phyloP scores from a whole-genome alignment of 1,140 invertebrate species.

The Steinernema khuongi region DNA sequence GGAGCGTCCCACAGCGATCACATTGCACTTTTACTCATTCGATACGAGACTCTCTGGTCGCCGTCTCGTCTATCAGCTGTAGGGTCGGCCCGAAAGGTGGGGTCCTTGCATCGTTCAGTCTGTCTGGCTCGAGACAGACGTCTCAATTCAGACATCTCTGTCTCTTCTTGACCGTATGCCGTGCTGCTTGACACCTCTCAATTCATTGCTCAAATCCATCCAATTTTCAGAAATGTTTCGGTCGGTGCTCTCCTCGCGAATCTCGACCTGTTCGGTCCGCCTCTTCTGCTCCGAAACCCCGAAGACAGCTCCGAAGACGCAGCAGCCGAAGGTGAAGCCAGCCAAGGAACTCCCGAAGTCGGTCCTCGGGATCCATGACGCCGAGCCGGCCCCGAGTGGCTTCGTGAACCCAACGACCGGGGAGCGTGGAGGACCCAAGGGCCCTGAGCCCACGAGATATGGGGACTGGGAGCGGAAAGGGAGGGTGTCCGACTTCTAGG shows the following conservation, averaged over 20 bases:
- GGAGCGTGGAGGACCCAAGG: constrained; percentile 84
- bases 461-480: constrained; percentile 99
- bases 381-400: neutral
- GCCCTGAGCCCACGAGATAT: constrained; percentile 95
- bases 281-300: neutral
- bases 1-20: no score
- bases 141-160: no score
- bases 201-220: neutral
- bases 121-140: no score
- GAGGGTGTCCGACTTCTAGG: constrained; percentile 85
- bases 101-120: no score
- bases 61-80: no score
- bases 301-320: neutral
- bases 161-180: no score
- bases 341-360: constrained; percentile 1
- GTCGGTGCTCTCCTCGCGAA: neutral
- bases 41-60: no score
- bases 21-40: no score
- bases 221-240: neutral
- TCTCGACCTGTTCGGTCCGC: neutral
- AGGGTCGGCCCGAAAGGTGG: no score
- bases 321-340: neutral
- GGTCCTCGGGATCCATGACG: neutral
- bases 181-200: no score
- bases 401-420: constrained; percentile 78